Evolutionary conservation across 2,797 vertebrate genomes (phyloP).

Genomic region (Gymnothorax reevesii): DNA sequence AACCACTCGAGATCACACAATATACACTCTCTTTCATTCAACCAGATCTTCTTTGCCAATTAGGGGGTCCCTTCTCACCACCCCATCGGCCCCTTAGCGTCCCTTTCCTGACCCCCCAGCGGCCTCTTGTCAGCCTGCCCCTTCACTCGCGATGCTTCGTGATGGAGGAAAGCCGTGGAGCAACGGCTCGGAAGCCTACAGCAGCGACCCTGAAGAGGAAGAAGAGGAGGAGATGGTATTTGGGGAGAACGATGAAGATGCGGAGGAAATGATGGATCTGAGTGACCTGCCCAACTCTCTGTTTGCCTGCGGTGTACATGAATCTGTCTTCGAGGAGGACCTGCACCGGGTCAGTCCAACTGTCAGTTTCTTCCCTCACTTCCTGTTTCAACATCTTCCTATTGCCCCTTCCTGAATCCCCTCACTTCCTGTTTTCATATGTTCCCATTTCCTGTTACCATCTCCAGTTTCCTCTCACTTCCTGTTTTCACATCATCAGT

Average conservation of each 20-base stretch:
- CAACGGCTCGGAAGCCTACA: conserved; percentile 84
- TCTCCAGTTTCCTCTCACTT: background rate
- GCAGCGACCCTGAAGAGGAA: conserved; percentile 78
- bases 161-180: conserved; percentile 83
- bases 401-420: background rate
- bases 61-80: background rate
- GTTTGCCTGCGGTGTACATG: conserved; percentile 87
- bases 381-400: conserved; percentile 1
- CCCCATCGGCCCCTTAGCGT: conserved; percentile 19
- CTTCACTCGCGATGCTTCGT: conserved; percentile 73
- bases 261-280: conserved; percentile 92
- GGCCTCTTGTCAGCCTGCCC: background rate
- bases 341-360: conserved; percentile 78
- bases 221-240: conserved; percentile 89
- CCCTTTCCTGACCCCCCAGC: background rate
- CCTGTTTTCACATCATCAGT: background rate
- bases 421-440: too few relatives aligned
- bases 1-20: background rate
- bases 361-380: background rate
- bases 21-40: background rate
- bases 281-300: conserved; percentile 89
- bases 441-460: too few relatives aligned
- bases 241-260: conserved; percentile 84
- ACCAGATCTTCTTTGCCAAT: background rate
- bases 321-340: conserved; percentile 83